These are phyloP conservation scores for Oscheius sp. DNA, from an alignment of 2,888 invertebrate species.

Conservation along the genomic window DNA sequence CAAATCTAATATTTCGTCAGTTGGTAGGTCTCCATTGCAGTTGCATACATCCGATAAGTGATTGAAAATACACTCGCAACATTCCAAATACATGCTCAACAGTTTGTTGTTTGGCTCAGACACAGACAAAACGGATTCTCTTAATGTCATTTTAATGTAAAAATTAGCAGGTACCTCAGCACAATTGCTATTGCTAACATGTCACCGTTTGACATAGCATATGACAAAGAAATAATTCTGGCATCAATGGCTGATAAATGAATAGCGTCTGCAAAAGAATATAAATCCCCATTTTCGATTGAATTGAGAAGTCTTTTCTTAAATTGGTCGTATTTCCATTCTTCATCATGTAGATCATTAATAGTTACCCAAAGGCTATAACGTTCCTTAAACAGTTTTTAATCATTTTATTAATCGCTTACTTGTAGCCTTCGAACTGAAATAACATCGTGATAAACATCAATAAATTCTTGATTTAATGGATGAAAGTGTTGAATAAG, in stretches of 20 bases:
- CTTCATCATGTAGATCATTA: not conserved
- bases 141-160: not conserved
- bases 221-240: not conserved
- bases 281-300: not conserved
- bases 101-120: constrained; percentile 1
- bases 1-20: not conserved
- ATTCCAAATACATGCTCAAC: not conserved
- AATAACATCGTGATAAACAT: not conserved
- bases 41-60: not conserved
- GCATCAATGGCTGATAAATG: not conserved
- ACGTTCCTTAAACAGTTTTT: not conserved
- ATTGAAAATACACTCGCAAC: not conserved
- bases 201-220: not conserved
- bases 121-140: constrained; percentile 16
- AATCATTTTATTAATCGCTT: not conserved
- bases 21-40: not conserved
- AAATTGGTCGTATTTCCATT: constrained; percentile 8
- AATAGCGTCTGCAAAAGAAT: constrained; percentile 10
- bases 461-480: not conserved
- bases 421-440: constrained; percentile 12
- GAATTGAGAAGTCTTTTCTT: not conserved
- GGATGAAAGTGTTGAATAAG: not conserved
- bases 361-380: constrained; percentile 23
- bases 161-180: constrained; percentile 5
- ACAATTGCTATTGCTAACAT: not conserved